Evolutionary conservation across 2,113 vertebrate genomes (phyloP).

Genomic region (Nyctibius bracteatus): DNA sequence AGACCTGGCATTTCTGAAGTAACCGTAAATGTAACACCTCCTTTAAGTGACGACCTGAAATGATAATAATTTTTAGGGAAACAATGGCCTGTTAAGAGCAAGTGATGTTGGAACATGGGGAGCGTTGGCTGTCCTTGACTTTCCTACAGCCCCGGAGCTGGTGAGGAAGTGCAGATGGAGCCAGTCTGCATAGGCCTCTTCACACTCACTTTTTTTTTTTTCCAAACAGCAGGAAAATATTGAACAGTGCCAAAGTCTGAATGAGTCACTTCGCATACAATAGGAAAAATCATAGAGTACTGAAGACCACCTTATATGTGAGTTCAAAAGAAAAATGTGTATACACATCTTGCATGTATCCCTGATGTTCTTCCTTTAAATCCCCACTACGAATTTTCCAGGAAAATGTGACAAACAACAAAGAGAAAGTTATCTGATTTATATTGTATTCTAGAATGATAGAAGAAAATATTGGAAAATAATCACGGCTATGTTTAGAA

Average conservation of each 20-base stretch:
- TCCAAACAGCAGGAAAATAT: constrained; percentile 41
- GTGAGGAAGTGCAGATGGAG: constrained; percentile 55
- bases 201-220: background rate
- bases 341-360: background rate
- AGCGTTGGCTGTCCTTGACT: constrained; percentile 29
- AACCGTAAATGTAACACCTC: background rate
- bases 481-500: background rate
- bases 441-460: background rate
- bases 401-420: constrained; percentile 22
- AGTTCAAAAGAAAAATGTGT: background rate
- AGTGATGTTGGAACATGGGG: constrained; percentile 2
- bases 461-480: constrained; percentile 11
- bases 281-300: constrained; percentile 7
- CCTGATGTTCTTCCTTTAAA: constrained; percentile 37
- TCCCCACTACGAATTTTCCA: constrained; percentile 19
- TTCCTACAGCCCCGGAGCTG: background rate
- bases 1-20: background rate
- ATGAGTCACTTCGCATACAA: constrained; percentile 7
- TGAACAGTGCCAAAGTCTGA: constrained; percentile 22
- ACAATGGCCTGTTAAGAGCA: constrained; percentile 49
- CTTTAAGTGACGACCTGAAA: constrained; percentile 48
- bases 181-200: background rate
- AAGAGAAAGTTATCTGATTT: constrained; percentile 26
- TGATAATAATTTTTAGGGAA: constrained; percentile 9
- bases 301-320: background rate